Conservation (phyloP, 1,140 invertebrate species). For the Caenorhabditis tropicalis region DNA sequence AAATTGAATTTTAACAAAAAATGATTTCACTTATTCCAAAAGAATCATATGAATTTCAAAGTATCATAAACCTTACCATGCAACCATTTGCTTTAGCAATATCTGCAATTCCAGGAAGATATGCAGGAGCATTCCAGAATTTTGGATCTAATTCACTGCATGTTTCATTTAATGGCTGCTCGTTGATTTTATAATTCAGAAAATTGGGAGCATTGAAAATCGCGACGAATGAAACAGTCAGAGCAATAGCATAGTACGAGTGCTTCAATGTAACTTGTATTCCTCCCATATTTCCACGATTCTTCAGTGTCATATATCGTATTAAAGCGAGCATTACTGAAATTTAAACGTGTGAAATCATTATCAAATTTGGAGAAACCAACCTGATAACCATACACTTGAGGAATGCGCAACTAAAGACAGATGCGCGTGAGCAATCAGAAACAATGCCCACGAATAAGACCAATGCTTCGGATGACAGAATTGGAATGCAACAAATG, state of each 20-base stretch:
- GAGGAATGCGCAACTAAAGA: conserved; percentile 69
- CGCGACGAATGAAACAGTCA: conserved; percentile 62
- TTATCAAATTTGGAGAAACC: neutral
- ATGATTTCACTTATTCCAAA: too few species aligned
- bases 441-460: conserved; percentile 69
- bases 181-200: conserved; percentile 71
- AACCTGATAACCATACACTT: conserved; percentile 68
- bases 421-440: conserved; percentile 71
- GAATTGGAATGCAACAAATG: conserved; percentile 69
- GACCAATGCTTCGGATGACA: conserved; percentile 65
- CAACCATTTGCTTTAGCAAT: conserved; percentile 62
- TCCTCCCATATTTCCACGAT: conserved; percentile 61
- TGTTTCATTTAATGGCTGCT: conserved; percentile 45
- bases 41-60: too few species aligned
- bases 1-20: too few species aligned
- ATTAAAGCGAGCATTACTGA: conserved; percentile 68
- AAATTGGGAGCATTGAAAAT: conserved; percentile 70
- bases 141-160: conserved; percentile 30
- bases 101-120: conserved; percentile 69
- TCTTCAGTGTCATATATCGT: conserved; percentile 67
- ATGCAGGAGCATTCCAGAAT: conserved; percentile 57
- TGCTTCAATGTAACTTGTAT: conserved; percentile 67
- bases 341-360: neutral
- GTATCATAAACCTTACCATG: conserved; percentile 51
- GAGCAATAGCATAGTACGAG: conserved; percentile 66